These are phyloP conservation scores for Diplodus sargus DNA, from an alignment of 2,797 vertebrate genomes.

Conservation along the genomic window DNA sequence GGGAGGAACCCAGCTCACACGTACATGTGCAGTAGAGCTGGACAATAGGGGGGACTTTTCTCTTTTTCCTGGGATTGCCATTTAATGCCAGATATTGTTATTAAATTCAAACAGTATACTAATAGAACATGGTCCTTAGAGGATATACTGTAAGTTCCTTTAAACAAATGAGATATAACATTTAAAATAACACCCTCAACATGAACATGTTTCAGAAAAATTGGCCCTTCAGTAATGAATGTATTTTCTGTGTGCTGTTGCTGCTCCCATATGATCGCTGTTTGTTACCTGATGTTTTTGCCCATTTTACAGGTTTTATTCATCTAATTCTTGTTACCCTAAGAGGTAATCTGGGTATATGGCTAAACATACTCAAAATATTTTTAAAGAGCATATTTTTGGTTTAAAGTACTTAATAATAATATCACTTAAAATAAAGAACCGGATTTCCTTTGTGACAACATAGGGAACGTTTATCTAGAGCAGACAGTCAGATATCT, in stretches of 20 bases:
- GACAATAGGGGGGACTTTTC: neutral
- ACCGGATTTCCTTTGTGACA: neutral
- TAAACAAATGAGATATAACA: neutral
- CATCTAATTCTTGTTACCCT: neutral
- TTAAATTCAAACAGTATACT: neutral
- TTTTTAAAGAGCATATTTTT: neutral
- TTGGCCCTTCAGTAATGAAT: neutral
- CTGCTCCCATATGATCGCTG: neutral
- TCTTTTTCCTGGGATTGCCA: neutral
- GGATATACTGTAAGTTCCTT: neutral
- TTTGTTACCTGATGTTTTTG: neutral
- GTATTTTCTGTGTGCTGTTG: neutral
- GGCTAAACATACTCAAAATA: neutral
- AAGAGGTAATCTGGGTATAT: neutral
- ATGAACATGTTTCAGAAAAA: neutral
- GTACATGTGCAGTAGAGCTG: neutral
- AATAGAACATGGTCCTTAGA: neutral
- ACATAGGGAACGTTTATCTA: neutral
- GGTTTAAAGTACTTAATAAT: neutral
- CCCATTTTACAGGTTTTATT: neutral
- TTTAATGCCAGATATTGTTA: constrained; percentile 1
- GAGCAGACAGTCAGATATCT: neutral
- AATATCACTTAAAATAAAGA: neutral
- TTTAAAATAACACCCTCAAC: neutral
- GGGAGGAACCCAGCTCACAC: neutral